Base-by-base conservation (phyloP, 2,797 vertebrate species). In the Acipenser ruthenus region DNA sequence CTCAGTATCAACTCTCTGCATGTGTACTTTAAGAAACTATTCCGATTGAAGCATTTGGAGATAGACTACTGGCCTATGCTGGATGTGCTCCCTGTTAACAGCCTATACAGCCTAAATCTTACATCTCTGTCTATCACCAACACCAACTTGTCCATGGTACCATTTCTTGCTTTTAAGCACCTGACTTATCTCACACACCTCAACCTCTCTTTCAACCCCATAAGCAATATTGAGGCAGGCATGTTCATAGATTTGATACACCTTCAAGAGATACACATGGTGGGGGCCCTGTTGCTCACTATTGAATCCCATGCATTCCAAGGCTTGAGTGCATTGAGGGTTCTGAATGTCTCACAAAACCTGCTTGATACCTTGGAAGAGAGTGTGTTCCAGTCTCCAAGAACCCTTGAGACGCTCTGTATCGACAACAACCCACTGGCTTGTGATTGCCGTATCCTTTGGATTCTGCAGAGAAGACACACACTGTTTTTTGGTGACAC, bases 401-500 rank as follows among this genome's bases (percentile, higher is more conserved):
- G 94, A 80, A 86, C 84, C 68, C 84, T 99, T 75, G 90, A 95
- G 71, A 86, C 94, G 69, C 92, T 99, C 73, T 87, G 94, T 73
- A 97, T 99, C 53, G 91, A 94, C 70, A 87, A 91, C 82, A 99
- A 99, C 73, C 97, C 96, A 0, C 81, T 99, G 68, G 93, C 96
- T 65, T 99, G 97, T 0, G 97, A 99, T 79, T 99, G 97, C 71
- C 95, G 97, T 23, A 94, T 99, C 52, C 95, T 98, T 81, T 99
- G 97, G 97, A 93, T 99, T 71, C 82, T 97, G 73, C 96, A 99
- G 79, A 92, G 93, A 70, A 90, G 92, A 55, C 91, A 92, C 50
- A 89, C 85, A 5, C 87, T 99, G 71, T 88, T 92, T 50, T 97
- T 98, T 62, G 94, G 95, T 0, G 88, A 92, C 1, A 91, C 88